Percentiles rank a stretch among this genome's conserved stretches.
Conservation (phyloP, 1,140 invertebrate species). For the Dreissena polymorpha region DNA sequence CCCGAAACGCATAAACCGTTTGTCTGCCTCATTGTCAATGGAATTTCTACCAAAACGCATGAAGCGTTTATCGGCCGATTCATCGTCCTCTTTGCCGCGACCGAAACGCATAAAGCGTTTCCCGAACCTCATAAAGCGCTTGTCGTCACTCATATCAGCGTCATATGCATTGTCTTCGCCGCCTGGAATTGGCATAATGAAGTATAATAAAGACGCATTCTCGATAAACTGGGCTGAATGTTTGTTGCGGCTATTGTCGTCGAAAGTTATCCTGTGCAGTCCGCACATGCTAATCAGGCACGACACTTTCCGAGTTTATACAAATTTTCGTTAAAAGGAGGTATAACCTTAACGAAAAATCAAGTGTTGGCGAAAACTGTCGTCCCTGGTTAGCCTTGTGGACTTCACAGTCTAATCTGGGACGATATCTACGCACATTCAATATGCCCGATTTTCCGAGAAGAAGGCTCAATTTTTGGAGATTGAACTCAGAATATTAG, state of each 20-base stretch:
- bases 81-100: conserved; percentile 47
- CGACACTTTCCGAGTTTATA: too few relatives aligned
- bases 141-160: conserved; percentile 44
- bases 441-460: too few relatives aligned
- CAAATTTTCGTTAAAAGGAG: too few relatives aligned
- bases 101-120: conserved; percentile 74
- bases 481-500: too few relatives aligned
- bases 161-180: conserved; percentile 47
- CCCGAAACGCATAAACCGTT: conserved; percentile 74
- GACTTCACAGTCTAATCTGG: too few relatives aligned
- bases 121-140: conserved; percentile 69
- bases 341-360: too few relatives aligned
- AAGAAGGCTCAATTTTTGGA: too few relatives aligned
- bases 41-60: conserved; percentile 69
- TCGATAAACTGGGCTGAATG: not conserved
- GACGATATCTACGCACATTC: too few relatives aligned
- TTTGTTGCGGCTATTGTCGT: not conserved
- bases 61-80: conserved; percentile 68
- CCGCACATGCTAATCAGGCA: too few relatives aligned
- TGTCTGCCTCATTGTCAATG: conserved; percentile 59
- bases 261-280: not conserved
- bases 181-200: not conserved
- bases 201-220: not conserved
- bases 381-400: too few relatives aligned
- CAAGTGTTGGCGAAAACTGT: too few relatives aligned